Conservation (phyloP, 92 coral and sea anemone species). For the Palythoa heliodiscus region DNA sequence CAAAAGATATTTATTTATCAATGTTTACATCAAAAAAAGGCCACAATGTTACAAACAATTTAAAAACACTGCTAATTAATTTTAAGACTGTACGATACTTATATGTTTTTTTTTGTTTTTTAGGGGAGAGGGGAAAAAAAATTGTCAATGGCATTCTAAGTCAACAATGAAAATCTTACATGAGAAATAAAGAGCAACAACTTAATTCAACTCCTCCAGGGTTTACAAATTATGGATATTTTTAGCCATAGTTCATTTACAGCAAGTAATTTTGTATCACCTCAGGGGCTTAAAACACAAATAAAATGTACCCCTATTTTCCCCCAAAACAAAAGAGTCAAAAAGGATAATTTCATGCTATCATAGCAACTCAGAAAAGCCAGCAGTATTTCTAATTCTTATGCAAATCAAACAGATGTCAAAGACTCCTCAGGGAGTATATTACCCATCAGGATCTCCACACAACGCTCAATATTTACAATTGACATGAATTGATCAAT, state of each 20-base stretch:
- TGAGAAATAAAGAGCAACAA: not conserved
- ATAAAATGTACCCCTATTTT: slow-evolving; percentile 43
- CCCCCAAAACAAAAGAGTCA: slow-evolving; percentile 36
- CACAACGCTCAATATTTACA: slow-evolving; percentile 83
- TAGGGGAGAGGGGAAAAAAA: no score
- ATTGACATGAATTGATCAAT: slow-evolving; percentile 68
- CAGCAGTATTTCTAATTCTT: slow-evolving; percentile 71
- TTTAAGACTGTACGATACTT: no score
- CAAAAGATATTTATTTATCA: no score
- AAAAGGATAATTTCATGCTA: slow-evolving; percentile 21
- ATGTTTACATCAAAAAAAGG: no score
- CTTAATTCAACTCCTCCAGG: not conserved
- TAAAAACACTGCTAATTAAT: no score
- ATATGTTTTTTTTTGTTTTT: no score
- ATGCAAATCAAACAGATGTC: slow-evolving; percentile 86
- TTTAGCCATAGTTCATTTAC: not conserved
- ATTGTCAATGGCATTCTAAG: no score
- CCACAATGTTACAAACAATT: no score
- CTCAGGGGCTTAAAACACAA: slow-evolving; percentile 36
- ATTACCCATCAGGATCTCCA: slow-evolving; percentile 84
- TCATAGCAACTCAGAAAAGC: slow-evolving; percentile 53
- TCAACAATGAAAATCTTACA: not conserved
- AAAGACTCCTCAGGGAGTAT: slow-evolving; percentile 71
- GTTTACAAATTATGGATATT: not conserved
- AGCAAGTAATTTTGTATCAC: not conserved